Percentiles rank a stretch among this genome's conserved stretches.
These are phyloP conservation scores for Habrosyne pyritoides DNA, from an alignment of 2,888 invertebrate genomes.

Conservation along the genomic window DNA sequence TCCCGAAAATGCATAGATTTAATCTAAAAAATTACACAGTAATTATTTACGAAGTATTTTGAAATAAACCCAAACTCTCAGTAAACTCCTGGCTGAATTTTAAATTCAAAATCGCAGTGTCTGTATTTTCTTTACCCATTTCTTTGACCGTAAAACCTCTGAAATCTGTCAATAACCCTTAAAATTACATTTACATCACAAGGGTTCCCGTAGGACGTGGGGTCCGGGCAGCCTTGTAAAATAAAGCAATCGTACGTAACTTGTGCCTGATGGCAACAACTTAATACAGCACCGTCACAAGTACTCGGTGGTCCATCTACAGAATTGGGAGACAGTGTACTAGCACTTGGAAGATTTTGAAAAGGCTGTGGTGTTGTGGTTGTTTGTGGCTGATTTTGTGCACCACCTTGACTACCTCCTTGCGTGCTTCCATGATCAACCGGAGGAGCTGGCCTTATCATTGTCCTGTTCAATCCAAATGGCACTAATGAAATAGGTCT, in stretches of 20 bases:
- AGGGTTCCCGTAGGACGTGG: conserved; percentile 58
- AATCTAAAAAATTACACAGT: background rate
- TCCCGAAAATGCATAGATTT: background rate
- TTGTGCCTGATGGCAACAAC: conserved; percentile 60
- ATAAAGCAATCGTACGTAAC: conserved; percentile 61
- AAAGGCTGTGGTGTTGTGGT: conserved; percentile 13
- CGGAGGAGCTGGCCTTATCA: conserved; percentile 48
- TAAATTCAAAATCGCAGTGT: conserved; percentile 18
- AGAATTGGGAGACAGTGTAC: background rate
- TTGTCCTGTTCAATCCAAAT: conserved; percentile 39
- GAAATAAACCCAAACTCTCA: background rate
- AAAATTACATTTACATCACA: conserved; percentile 55
- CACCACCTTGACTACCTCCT: conserved; percentile 41
- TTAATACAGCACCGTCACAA: conserved; percentile 64
- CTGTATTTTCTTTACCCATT: conserved; percentile 31
- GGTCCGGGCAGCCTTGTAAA: conserved; percentile 70
- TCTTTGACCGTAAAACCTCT: conserved; percentile 52
- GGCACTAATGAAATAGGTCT: conserved; percentile 63
- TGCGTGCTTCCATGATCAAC: conserved; percentile 60
- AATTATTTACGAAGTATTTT: background rate
- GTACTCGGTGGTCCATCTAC: conserved; percentile 32
- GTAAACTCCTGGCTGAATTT: background rate
- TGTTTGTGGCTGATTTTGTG: conserved; percentile 14
- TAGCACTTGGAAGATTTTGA: background rate
- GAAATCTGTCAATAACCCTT: conserved; percentile 54